Evolutionary conservation across 1,140 invertebrate genomes (phyloP), one percentile per base, ranked within the genome.

Genomic region (Calliopsis andreniformis): DNA sequence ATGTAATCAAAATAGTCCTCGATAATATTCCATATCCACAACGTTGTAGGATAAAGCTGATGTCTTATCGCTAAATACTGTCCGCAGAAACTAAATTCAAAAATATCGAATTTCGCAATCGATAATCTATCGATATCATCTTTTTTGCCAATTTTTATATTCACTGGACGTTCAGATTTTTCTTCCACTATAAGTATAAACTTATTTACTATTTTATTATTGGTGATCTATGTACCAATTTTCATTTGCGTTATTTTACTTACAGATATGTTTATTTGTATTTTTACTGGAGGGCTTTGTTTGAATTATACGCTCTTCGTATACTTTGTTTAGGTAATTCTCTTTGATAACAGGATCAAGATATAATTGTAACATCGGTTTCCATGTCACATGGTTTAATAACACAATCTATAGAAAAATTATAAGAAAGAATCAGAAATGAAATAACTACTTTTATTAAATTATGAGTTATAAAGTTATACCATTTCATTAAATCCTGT

Each of bases 401-500:
- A 92, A 71, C 25, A 89, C 78, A 6, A 92, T 78, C 91, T 92
- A 30, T 55, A 59, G 16, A 23, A 25, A 64, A 80, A 71, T 35
- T 35, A n/a, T n/a, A n/a, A n/a, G n/a, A n/a, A n/a, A n/a, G n/a
- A n/a, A n/a, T 18, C 6, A 12, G 45, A 39, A 75, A 72, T 39
- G 12, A 5, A 51, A 25, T n/a, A n/a, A n/a, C n/a, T n/a, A n/a
- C n/a, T n/a, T n/a, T n/a, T n/a, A n/a, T n/a, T n/a, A n/a, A n/a
- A n/a, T n/a, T n/a, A n/a, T n/a, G n/a, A n/a, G n/a, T n/a, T 45
- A 32, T 8, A 63, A 58, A 42, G 55, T 56, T 32, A 32, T 76
- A 92, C 91, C 83, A 86, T 85, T 89, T 92, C 91, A 73, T 92
- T 92, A 56, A 87, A 87, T 58, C 90, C 91, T 39, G 88, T 85